Evolutionary conservation across 2,797 vertebrate species (phyloP).

Genomic region (Phrynocephalus forsythii): DNA sequence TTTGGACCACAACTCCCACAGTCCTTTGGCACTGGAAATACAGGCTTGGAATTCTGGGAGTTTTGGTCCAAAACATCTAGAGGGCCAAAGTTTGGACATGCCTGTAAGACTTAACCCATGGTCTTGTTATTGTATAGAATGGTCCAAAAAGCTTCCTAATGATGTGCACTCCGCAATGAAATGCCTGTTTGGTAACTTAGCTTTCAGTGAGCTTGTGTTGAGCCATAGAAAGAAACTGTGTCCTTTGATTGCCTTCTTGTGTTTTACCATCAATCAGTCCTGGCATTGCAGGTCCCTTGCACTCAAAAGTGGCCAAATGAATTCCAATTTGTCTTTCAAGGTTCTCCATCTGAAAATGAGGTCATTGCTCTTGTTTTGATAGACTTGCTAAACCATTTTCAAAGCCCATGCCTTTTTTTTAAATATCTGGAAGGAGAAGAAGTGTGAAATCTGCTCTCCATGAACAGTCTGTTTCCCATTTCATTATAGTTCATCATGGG

Average conservation of each 20-base stretch:
- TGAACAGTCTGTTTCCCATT: not conserved
- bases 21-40: no score
- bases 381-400: slow-evolving; percentile 57
- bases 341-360: slow-evolving; percentile 48
- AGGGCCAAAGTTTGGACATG: no score
- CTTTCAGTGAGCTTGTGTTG: slow-evolving; percentile 51
- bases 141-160: slow-evolving; percentile 16
- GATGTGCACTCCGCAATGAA: slow-evolving; percentile 33
- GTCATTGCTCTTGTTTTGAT: slow-evolving; percentile 59
- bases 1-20: no score
- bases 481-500: not conserved
- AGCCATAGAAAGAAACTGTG: slow-evolving; percentile 56
- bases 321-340: slow-evolving; percentile 56
- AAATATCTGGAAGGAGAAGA: slow-evolving; percentile 55
- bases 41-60: no score
- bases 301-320: slow-evolving; percentile 64
- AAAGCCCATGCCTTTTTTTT: slow-evolving; percentile 61
- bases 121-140: not conserved
- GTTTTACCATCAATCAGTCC: slow-evolving; percentile 67
- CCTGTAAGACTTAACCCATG: not conserved
- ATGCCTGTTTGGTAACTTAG: slow-evolving; percentile 54
- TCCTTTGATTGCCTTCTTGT: slow-evolving; percentile 52
- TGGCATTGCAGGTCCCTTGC: slow-evolving; percentile 47
- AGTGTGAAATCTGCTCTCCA: slow-evolving; percentile 25
- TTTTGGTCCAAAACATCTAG: no score